Evolutionary conservation across 2,797 vertebrate genomes (phyloP), one percentile per base, ranked within the genome.

Genomic region (Aeoliscus strigatus): DNA sequence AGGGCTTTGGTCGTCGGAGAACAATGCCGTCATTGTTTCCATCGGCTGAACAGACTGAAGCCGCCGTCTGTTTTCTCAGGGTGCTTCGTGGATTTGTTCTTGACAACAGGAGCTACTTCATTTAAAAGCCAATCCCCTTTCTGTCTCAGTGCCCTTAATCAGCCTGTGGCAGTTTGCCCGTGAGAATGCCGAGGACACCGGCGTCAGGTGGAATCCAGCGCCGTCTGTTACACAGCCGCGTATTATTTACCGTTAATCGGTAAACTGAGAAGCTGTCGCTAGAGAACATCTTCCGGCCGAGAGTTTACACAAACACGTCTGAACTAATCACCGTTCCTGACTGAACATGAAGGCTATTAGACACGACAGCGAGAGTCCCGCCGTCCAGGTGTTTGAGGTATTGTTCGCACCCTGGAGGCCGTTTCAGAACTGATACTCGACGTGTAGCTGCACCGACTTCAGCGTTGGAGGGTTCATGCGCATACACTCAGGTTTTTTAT

Each of bases 11-110:
- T 50, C 8, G 1, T 8, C 27, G 23, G 35, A 31, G 69, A 53
- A 80, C 72, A 78, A 73, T 60, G 67, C 24, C 2, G 18, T 36
- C 35, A 64, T 27, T 57, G 72, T 79, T 66, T 74, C 45, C 51
- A 44, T 49, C 35, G 39, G 42, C 2, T 27, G 38, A 52, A 36
- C 10, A 15, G 38, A 53, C 39, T 35, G n/a, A 60, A 63, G 39
- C 50, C 3, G 42, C 36, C 28, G 46, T 40, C 25, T 28, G 3
- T 44, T 66, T 71, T 60, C 56, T 61, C 62, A 43, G 14, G 39
- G 67, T 31, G 56, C 51, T 56, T 47, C 9, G 9, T 31, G 46
- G 59, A 37, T 60, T 56, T 57, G 42, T 44, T 45, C n/a, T n/a
- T 60, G 25, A 25, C 58, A 21, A 39, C 32, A 31, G 25, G 30